phyloP scores from a whole-genome alignment of 2,797 vertebrate genomes.

The Alca torda region DNA sequence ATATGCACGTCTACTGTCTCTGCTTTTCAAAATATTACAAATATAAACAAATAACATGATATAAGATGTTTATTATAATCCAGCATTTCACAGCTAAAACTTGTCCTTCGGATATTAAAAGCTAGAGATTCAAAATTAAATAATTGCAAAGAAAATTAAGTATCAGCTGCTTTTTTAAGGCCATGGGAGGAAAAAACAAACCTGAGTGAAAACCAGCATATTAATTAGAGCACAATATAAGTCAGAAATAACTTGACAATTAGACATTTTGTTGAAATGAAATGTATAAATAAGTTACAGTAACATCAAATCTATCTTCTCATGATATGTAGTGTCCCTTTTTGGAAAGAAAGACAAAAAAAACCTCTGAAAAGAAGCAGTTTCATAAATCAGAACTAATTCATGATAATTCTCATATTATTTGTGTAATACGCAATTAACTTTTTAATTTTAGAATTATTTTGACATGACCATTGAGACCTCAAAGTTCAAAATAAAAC shows the following conservation, averaged over 20 bases:
- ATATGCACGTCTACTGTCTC: fast-evolving
- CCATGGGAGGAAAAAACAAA: neutral
- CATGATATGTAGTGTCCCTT: neutral
- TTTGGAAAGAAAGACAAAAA: neutral
- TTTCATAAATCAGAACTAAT: neutral
- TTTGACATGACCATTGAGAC: neutral
- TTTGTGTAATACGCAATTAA: neutral
- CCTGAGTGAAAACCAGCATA: neutral
- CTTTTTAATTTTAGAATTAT: neutral
- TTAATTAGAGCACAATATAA: neutral
- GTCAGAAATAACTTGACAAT: neutral
- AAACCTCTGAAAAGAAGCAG: fast-evolving
- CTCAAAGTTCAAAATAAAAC: neutral
- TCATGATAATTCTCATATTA: neutral
- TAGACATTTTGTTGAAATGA: neutral
- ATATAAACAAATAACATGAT: neutral
- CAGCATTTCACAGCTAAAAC: neutral
- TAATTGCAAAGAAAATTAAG: neutral
- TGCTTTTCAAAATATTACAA: neutral
- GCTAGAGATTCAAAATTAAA: neutral
- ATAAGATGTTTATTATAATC: neutral
- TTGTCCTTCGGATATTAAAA: neutral
- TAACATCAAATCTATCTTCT: neutral
- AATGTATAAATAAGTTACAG: neutral
- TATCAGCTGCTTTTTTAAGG: neutral